Base-by-base conservation (phyloP, 2,113 vertebrate species). In the Nestor notabilis region DNA sequence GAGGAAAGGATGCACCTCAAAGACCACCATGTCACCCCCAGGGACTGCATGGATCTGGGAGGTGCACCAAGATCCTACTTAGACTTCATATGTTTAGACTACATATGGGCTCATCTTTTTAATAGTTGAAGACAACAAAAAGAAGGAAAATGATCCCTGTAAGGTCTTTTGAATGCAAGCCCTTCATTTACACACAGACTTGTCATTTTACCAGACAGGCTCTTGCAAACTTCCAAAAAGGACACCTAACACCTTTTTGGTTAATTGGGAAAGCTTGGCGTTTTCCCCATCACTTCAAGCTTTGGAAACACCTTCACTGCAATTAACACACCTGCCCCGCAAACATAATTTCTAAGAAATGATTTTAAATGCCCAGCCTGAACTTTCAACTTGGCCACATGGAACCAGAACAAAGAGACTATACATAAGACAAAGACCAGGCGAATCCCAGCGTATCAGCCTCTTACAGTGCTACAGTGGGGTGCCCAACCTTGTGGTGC, bases 401-500 rank as follows among this genome's bases (percentile, higher is more conserved):
- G 78, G 56, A 76, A 85, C 1, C 12, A 55, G 87, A 91, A 84
- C 68, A 88, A 50, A 77, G 37, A 81, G 46, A 52, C 23, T 72
- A 28, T 2, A 3, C 65, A 76, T 24, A 65, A 82, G 65, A 13
- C 61, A 53, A 25, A 55, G 68, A 71, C 43, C 33, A 71, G 47
- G 81, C 74, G 87, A 79, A 69, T 41, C 52, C 46, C n/a, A 0
- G 0, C 0, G 13, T 31, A 19, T 43, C 31, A 0, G 69, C 39
- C n/a, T 52, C 68, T 41, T 56, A 58, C 0, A 11, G 49, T 6
- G 2, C 61, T 49, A 49, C 46, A 31, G 64, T 25, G 31, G 55
- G 60, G 65, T 66, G 64, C 37, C 70, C 72, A 52, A 13, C 41
- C 53, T 65, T 65, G 49, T 11, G 49, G 53, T 2, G 1, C 21